These are phyloP conservation scores for Lamellibrachia satsuma DNA, from an alignment of 2,888 invertebrate genomes.

Conservation along the genomic window DNA sequence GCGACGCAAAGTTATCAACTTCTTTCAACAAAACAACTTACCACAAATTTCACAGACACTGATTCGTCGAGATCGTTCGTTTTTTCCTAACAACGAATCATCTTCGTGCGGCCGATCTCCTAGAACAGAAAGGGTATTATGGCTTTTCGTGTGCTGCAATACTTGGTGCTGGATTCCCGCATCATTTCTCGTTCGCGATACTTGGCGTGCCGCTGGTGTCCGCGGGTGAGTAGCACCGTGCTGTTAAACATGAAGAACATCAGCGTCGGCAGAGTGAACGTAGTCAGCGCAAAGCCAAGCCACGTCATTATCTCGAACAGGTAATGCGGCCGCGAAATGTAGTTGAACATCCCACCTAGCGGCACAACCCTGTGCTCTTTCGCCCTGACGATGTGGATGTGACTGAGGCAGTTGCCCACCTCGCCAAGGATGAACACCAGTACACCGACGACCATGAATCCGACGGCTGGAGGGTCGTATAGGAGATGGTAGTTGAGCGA, in stretches of 20 bases:
- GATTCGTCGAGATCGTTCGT: no score
- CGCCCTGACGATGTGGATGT: conserved; percentile 20
- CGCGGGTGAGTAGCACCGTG: background rate
- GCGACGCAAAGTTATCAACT: no score
- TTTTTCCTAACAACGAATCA: background rate
- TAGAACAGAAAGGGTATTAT: background rate
- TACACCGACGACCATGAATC: conserved; percentile 29
- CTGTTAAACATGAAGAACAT: conserved; percentile 24
- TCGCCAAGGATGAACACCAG: conserved; percentile 31
- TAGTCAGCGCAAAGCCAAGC: conserved; percentile 32
- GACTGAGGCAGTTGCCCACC: conserved; percentile 33
- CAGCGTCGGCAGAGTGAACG: conserved; percentile 30
- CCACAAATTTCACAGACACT: no score
- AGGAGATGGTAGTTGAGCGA: conserved; percentile 34
- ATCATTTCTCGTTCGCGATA: background rate
- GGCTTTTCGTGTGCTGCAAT: background rate
- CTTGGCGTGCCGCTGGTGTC: background rate
- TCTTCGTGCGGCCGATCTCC: background rate
- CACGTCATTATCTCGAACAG: conserved; percentile 37
- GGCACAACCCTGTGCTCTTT: background rate
- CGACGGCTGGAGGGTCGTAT: conserved; percentile 26
- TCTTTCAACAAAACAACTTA: no score
- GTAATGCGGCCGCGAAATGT: conserved; percentile 35
- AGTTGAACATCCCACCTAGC: conserved; percentile 23
- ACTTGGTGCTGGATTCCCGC: background rate